Base-by-base conservation (phyloP, 2,797 vertebrate species). In the Ambastaia sidthimunki region DNA sequence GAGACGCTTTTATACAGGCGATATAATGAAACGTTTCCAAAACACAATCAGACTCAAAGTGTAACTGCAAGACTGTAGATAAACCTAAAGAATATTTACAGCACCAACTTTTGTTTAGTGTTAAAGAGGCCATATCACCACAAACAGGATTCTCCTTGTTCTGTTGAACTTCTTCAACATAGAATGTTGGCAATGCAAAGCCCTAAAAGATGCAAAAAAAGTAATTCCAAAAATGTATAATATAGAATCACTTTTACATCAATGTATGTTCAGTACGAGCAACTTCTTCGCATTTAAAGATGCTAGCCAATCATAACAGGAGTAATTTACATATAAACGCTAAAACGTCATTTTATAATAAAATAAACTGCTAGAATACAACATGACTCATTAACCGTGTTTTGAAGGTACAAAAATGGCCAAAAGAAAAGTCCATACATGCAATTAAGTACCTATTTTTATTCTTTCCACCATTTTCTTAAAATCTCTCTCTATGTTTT, bases 401-500 rank as follows among this genome's bases (percentile, higher is more conserved):
- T 52, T 52, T 52, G 50, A 18, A n/a, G 18, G 50, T 44, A 44
- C 41, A 44, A 11, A 44, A 18, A 52, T 18, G 50, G 16, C 2
- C 4, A 50, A 18, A 16, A 18, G 25, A 31, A 7, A 41, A 31
- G 37, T 12, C 12, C 4, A 59, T 10, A 59, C 10, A 77, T 31
- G 18, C 57, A 52, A 41, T 76, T 67, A 67, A 55, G 19, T 15
- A 55, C 18, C 19, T 13, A 41, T 74, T 67, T 85, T 23, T 78
- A 80, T 81, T 85, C 44, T 2, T 50, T 78, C 69, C 69, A 74
- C 78, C n/a, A 52, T 85, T 86, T 83, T 73, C 78, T 83, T 84
- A 4, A 18, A 37, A 66, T 41, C 2, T 15, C 28, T 25, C 4
- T 48, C 7, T 71, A 4, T 13, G 12, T 47, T 25, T 86, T 76